phyloP scores from a whole-genome alignment of 2,888 invertebrate species.

The Melipona bicolor region DNA sequence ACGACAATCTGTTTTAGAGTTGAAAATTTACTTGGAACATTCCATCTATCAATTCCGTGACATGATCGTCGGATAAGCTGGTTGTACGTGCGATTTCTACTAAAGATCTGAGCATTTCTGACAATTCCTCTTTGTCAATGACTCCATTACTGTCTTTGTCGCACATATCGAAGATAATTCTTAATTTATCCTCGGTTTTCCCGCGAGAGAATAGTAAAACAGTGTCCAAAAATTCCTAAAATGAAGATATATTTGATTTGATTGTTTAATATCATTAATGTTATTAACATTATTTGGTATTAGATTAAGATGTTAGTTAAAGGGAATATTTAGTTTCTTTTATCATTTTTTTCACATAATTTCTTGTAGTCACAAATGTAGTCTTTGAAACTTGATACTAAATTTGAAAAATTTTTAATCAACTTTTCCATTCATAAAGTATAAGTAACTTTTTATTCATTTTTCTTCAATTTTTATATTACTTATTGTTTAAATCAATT shows the following conservation, averaged over 20 bases:
- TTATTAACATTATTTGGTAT: too few relatives aligned
- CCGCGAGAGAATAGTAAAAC: slow-evolving; percentile 96
- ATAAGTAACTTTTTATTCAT: too few relatives aligned
- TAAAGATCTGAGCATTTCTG: slow-evolving; percentile 96
- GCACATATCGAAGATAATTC: slow-evolving; percentile 99
- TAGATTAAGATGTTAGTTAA: not conserved
- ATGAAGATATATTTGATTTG: not conserved
- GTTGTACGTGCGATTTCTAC: slow-evolving; percentile 97
- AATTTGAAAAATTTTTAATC: too few relatives aligned
- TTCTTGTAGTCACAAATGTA: not conserved
- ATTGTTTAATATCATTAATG: too few relatives aligned
- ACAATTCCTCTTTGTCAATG: slow-evolving; percentile 96
- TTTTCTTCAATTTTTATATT: too few relatives aligned
- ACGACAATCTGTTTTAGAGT: not conserved
- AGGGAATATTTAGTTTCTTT: not conserved
- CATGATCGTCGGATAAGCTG: slow-evolving; percentile 94
- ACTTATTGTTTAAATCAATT: too few relatives aligned
- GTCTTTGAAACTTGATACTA: not conserved
- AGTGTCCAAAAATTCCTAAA: slow-evolving; percentile 94
- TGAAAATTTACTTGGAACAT: slow-evolving; percentile 91
- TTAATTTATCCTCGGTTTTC: slow-evolving; percentile 95
- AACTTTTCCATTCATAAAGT: too few relatives aligned
- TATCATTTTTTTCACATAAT: not conserved
- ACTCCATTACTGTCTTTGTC: slow-evolving; percentile 97
- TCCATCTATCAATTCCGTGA: slow-evolving; percentile 96